Evolutionary conservation across 2,113 vertebrate species (phyloP), one percentile per base, ranked within the genome.

Genomic region (Pampusana beccarii): DNA sequence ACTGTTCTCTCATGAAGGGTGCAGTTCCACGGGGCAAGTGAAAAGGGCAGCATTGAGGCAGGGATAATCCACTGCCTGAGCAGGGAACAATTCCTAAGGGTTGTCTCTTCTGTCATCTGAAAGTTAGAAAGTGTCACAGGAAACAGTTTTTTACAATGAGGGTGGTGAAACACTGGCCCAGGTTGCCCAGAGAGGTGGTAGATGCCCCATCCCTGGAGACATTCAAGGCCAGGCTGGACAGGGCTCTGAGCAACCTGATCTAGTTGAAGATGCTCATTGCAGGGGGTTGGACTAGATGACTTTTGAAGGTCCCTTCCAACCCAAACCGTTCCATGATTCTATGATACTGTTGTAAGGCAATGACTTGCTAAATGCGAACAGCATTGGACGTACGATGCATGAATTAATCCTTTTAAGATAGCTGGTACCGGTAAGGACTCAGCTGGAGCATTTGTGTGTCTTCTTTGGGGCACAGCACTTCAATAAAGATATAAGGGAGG

Each of bases 371-470:
- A 33, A 58, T n/a, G 14, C 4, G 31, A 71, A 33, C 10, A 20
- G 42, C 2, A 4, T 54, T 64, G 48, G 36, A 23, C 1, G 0
- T 64, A 5, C 0, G 0, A 16, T 0, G 2, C 17, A 3, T 24
- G 18, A 26, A 34, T 74, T 58, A 16, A 66, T 71, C 36, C 20
- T 71, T 87, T 42, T 26, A 51, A 58, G 42, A 28, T 64, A 51
- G 33, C 26, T 78, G 31, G 11, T 91, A 31, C 21, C 4, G 1
- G 9, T 53, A 44, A 87, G 42, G 73, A 42, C 36, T 85, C 64
- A 17, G n/a, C 44, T 77, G 19, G 40, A 51, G 25, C 29, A 42
- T 78, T 69, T 66, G 40, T 53, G 24, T 50, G 33, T 24, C 29
- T 0, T 0, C 75, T 77, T 84, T 28, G 28, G 60, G 46, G 66